Evolutionary conservation across 2,888 invertebrate genomes (phyloP), one percentile per base, ranked within the genome.

Genomic region (Cephus sareptanus): DNA sequence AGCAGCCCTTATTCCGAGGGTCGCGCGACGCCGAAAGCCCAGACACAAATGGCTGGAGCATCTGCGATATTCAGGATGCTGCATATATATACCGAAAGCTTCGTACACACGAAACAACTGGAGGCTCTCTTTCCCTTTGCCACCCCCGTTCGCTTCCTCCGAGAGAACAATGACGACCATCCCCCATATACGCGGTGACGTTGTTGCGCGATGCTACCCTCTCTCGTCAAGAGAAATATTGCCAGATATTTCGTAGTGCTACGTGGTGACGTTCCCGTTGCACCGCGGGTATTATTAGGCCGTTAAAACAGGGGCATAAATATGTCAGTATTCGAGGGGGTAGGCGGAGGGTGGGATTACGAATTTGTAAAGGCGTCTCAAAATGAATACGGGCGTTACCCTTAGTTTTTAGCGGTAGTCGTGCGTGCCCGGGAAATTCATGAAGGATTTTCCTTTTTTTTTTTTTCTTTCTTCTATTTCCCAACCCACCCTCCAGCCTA

Each of bases 221-320:
- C 73, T 77, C 75, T 35, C 69, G 78, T 73, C 68, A 75, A 78
- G 81, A 81, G 80, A 86, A 83, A 83, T 84, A 84, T 83, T 77
- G 80, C 81, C 81, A 83, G 86, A 85, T 83, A 82, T 83, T 82
- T 83, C 81, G 75, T 73, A 73, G 13, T 15, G 73, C 35, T 75
- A 23, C 69, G 70, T 15, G 69, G n/a, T 15, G 33, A 73, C 75
- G 34, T 68, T 70, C 75, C 15, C 69, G 78, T n/a, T 78, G 78
- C 78, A 80, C 78, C 79, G 76, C 79, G 80, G 77, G 75, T 81
- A 79, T 83, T 83, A 81, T 81, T 84, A 83, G 82, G 77, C 80
- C 82, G 83, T 85, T 85, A 83, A 81, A 79, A 78, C 79, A 76
- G 75, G 80, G 81, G 78, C 80, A 85, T 86, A 85, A 85, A 87